Percentiles rank a stretch among this genome's conserved stretches.
Evolutionary conservation across 2,113 vertebrate species (phyloP).

Genomic region (Calonectris borealis): DNA sequence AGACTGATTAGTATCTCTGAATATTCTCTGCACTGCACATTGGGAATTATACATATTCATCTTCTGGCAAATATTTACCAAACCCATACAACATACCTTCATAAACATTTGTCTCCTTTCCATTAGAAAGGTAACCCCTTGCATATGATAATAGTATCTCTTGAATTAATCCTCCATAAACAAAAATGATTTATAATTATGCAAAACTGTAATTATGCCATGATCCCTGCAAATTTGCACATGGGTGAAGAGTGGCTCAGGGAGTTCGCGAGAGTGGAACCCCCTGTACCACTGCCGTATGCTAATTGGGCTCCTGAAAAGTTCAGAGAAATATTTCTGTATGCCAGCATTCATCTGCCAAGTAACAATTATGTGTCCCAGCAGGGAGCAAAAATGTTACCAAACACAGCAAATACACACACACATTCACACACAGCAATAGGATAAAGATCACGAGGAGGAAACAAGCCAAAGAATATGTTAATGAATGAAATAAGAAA

Average conservation of each 20-base stretch:
- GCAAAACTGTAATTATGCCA: conserved; percentile 21
- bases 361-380: conserved; percentile 50
- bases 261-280: not conserved
- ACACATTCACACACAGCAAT: not conserved
- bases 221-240: conserved; percentile 17
- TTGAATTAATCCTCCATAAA: conserved; percentile 34
- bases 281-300: not conserved
- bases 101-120: conserved; percentile 40
- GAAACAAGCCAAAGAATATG: not conserved
- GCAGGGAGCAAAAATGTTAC: conserved; percentile 12
- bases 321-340: conserved; percentile 60
- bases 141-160: not conserved
- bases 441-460: not conserved
- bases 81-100: conserved; percentile 7
- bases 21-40: not conserved
- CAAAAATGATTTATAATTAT: conserved; percentile 58
- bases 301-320: conserved; percentile 64
- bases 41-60: not conserved
- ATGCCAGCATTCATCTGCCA: conserved; percentile 36
- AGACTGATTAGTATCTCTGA: conserved; percentile 8
- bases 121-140: conserved; percentile 11
- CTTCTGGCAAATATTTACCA: conserved; percentile 64
- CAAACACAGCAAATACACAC: conserved; percentile 11
- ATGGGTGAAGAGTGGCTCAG: not conserved
- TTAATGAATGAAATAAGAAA: not conserved